Percentiles rank a stretch among this genome's conserved stretches.
Evolutionary conservation across 2,797 vertebrate species (phyloP).

Genomic region (Sebastes umbrosus): DNA sequence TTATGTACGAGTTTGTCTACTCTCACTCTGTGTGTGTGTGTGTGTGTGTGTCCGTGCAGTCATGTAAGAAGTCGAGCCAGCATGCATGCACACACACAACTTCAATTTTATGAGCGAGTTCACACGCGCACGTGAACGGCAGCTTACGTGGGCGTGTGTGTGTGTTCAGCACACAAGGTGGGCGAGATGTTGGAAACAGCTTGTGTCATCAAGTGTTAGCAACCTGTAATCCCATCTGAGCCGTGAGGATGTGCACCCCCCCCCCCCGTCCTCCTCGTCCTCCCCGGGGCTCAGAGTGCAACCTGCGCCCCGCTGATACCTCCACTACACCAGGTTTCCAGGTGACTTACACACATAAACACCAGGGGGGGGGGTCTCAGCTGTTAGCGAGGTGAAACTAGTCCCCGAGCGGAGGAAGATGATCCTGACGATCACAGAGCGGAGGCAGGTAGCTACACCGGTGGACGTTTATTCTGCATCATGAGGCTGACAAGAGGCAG

Average conservation of each 20-base stretch:
- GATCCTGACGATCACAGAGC: constrained; percentile 24
- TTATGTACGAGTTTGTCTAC: neutral
- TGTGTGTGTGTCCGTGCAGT: neutral
- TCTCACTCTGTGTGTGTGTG: neutral
- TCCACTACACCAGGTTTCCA: constrained; percentile 59
- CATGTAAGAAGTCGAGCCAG: neutral
- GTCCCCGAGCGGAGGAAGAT: constrained; percentile 37
- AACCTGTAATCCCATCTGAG: constrained; percentile 81
- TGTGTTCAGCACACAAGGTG: constrained; percentile 56
- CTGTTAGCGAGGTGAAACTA: constrained; percentile 51
- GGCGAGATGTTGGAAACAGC: constrained; percentile 69
- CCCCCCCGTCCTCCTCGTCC: neutral
- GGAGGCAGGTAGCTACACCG: constrained; percentile 55
- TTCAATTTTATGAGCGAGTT: constrained; percentile 36
- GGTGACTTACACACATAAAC: constrained; percentile 71
- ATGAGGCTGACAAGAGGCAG: neutral
- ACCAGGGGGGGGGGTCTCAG: constrained; percentile 57
- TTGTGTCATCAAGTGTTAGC: constrained; percentile 75
- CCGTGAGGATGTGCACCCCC: constrained; percentile 37
- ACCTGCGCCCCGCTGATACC: constrained; percentile 71
- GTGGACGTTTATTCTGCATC: constrained; percentile 42
- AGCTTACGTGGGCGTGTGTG: constrained; percentile 4
- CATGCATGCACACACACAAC: constrained; percentile 16
- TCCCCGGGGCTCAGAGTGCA: constrained; percentile 59
- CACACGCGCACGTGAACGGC: neutral